phyloP scores from a whole-genome alignment of 2,888 invertebrate species.

The Leptopilina myrica region DNA sequence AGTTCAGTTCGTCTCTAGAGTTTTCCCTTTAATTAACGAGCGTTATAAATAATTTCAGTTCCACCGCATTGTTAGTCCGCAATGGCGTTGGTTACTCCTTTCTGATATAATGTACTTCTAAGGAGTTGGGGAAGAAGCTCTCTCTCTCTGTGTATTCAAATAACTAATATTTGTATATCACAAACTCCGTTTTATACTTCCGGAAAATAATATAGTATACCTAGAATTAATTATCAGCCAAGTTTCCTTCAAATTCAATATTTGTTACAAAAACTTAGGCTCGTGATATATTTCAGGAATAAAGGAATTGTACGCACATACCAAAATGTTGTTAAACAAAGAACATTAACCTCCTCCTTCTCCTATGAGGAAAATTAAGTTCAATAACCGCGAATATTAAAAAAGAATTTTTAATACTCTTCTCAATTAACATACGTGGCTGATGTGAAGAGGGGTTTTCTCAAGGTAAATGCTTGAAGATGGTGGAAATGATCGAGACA shows the following conservation, averaged over 20 bases:
- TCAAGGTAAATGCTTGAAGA: conserved; percentile 51
- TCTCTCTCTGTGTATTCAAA: conserved; percentile 4
- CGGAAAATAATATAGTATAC: conserved; percentile 11
- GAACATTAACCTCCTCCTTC: too few species aligned
- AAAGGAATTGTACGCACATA: not conserved
- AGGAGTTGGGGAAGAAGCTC: conserved; percentile 15
- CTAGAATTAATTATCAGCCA: not conserved
- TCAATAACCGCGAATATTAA: too few species aligned
- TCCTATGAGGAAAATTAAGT: too few species aligned
- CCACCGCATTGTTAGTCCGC: conserved; percentile 62
- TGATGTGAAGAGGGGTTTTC: not conserved
- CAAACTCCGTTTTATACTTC: conserved; percentile 2
- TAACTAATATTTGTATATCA: conserved; percentile 30
- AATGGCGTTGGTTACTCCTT: conserved; percentile 51
- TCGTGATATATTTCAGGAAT: not conserved
- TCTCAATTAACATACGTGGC: conserved; percentile 28
- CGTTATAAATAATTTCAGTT: conserved; percentile 70
- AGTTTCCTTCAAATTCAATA: conserved; percentile 6
- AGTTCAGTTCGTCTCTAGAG: conserved; percentile 53
- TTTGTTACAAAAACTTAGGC: conserved; percentile 12
- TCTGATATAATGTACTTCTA: conserved; percentile 32
- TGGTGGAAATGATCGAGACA: conserved; percentile 53
- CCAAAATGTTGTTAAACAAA: not conserved
- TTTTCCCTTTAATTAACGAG: conserved; percentile 68
- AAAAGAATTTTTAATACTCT: not conserved